Evolutionary conservation across 2,797 vertebrate species (phyloP), one percentile per base, ranked within the genome.

Genomic region (Gobio occitaniae): DNA sequence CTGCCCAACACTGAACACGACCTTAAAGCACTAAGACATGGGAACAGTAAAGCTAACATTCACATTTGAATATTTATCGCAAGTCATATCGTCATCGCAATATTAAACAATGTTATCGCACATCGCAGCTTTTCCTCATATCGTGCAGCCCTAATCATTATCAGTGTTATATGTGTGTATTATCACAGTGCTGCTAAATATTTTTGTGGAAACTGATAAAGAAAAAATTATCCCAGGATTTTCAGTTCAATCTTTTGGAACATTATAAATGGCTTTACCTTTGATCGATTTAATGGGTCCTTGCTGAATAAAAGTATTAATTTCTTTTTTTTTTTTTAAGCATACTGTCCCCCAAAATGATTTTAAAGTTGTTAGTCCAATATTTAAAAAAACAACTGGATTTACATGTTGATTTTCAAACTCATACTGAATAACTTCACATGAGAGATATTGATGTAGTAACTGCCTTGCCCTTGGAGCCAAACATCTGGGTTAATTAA

Each of bases 401-500:
- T 78, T 63, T 65, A 29, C 9, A 29, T 16, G n/a, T 15, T 11
- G 48, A 36, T 44, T 56, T 63, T 29, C 16, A 4, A 25, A 61
- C 12, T 8, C 47, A 2, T 25, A 21, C 29, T 16, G 7, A 82
- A 48, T 32, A 47, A 36, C 47, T 41, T 38, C 32, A 41, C 68
- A 36, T 65, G 21, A 8, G 61, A 47, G 9, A 6, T 50, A 63
- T 65, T 79, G 79, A 85, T 82, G 54, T 87, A 80, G 50, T 65
- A 50, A 71, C 25, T 66, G 32, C 54, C 65, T 71, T 61, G 56
- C 21, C 56, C 21, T 25, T 50, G 29, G 52, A 48, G 36, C 41
- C 48, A n/a, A 78, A 83, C 56, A 71, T 68, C 44, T 78, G 50
- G 56, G n/a, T 74, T 66, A 59, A 79, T 85, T 71, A 76, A 72